Base-by-base conservation (phyloP, 2,888 invertebrate genomes). In the Lycaena phlaeas region DNA sequence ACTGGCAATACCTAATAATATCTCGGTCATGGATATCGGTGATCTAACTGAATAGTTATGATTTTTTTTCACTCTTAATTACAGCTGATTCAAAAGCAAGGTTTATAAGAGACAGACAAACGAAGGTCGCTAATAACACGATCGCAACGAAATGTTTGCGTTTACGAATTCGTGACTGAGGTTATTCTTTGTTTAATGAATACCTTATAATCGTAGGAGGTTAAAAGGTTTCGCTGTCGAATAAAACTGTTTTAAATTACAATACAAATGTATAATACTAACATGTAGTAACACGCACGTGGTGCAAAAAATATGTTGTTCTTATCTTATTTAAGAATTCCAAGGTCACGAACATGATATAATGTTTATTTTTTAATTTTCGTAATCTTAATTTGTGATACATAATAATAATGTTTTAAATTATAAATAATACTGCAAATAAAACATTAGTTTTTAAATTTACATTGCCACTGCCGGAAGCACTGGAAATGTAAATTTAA, bases 41-140 rank as follows among this genome's bases (percentile, higher is more conserved):
- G 34, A 22, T 34, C 34, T 17, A 9, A 34, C 6, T 12, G 9
- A 17, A 34, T 17, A 11, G 18, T 34, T 34, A 22, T 34, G 34
- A 34, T 17, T 34, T 34, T 34, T 34, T n/a, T 14, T 18, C 34
- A 5, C 34, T 34, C 22, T 18, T 22, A 34, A 34, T 34, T 22
- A 18, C 34, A 10, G 34, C 22, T 12, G 34, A 34, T 34, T 34
- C 12, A 34, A 34, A 34, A 34, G 34, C 34, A n/a, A 30, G 18
- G 17, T 25, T 36, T 36, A 36, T 40, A 41, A 47, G 48, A 53
- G 48, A 53, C 51, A 59, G 54, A 42, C 44, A 49, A 61, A 54
- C 58, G 61, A 70, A 70, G 68, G 69, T 58, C 55, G 44, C 18
- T 34, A 42, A 30, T 45, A 56, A 49, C 64, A 68, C 63, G 63